These are phyloP conservation scores for Cephonodes hylas DNA, from an alignment of 2,888 invertebrate genomes.

Conservation along the genomic window DNA sequence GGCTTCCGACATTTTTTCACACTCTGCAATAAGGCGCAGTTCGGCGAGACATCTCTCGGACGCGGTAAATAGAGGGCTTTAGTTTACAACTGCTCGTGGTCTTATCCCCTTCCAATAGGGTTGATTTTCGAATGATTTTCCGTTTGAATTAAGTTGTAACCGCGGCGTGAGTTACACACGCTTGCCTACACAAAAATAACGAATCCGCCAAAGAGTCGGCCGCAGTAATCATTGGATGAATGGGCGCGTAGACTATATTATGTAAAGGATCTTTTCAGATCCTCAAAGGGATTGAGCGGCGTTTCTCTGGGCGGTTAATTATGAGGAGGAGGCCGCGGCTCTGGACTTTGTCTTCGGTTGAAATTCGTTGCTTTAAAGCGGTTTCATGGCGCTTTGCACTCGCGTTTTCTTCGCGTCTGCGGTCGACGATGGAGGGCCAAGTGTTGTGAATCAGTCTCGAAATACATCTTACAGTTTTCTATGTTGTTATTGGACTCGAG, in stretches of 20 bases:
- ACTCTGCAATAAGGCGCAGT: slow-evolving; percentile 44
- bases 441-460: not conserved
- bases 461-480: no score
- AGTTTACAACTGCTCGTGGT: slow-evolving; percentile 21
- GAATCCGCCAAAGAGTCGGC: slow-evolving; percentile 62
- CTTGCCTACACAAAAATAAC: slow-evolving; percentile 81
- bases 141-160: slow-evolving; percentile 36
- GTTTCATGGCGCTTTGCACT: slow-evolving; percentile 40
- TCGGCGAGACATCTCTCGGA: slow-evolving; percentile 47
- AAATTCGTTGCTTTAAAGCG: slow-evolving; percentile 32
- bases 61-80: slow-evolving; percentile 24
- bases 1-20: slow-evolving; percentile 35
- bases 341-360: slow-evolving; percentile 43
- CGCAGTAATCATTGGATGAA: slow-evolving; percentile 69
- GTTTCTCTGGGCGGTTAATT: slow-evolving; percentile 66
- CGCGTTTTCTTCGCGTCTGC: slow-evolving; percentile 28
- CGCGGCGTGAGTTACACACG: slow-evolving; percentile 66
- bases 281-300: slow-evolving; percentile 63
- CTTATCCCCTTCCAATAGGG: slow-evolving; percentile 29
- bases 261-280: slow-evolving; percentile 71
- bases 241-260: slow-evolving; percentile 66
- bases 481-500: not conserved
- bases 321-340: slow-evolving; percentile 45
- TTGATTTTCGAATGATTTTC: slow-evolving; percentile 27
- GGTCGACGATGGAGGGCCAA: not conserved